Conservation (phyloP, 2,113 vertebrate genomes). For the Ardeotis arabs region DNA sequence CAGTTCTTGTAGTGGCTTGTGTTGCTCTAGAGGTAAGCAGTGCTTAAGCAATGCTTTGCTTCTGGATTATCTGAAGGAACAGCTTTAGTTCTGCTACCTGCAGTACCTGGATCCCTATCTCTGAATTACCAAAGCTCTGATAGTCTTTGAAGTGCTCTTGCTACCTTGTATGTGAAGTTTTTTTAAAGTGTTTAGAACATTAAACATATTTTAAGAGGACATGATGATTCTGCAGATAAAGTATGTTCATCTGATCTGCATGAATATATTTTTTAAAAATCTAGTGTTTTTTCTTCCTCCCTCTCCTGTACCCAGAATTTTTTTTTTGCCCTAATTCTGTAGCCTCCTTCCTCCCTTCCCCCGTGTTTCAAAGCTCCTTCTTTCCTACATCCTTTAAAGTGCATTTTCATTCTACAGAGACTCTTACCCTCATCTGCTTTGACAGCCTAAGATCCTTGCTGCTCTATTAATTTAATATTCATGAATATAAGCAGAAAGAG, state of each 20-base stretch:
- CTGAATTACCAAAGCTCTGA: background rate
- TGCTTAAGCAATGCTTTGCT: background rate
- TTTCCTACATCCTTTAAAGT: background rate
- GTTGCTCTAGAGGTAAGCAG: background rate
- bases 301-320: background rate
- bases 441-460: background rate
- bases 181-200: background rate
- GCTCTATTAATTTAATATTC: constrained; percentile 36
- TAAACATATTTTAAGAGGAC: background rate
- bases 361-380: background rate
- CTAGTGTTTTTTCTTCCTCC: background rate
- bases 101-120: background rate
- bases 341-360: background rate
- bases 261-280: background rate
- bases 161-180: background rate
- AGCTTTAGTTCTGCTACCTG: background rate
- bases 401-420: constrained; percentile 1
- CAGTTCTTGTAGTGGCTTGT: background rate
- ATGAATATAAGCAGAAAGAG: constrained; percentile 8
- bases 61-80: background rate
- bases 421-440: background rate
- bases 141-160: background rate
- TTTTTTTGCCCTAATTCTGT: background rate
- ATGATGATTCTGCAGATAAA: background rate
- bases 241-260: background rate